Percentiles rank a stretch among this genome's conserved stretches.
Evolutionary conservation across 2,113 vertebrate genomes (phyloP).

Genomic region (Elachura formosa): DNA sequence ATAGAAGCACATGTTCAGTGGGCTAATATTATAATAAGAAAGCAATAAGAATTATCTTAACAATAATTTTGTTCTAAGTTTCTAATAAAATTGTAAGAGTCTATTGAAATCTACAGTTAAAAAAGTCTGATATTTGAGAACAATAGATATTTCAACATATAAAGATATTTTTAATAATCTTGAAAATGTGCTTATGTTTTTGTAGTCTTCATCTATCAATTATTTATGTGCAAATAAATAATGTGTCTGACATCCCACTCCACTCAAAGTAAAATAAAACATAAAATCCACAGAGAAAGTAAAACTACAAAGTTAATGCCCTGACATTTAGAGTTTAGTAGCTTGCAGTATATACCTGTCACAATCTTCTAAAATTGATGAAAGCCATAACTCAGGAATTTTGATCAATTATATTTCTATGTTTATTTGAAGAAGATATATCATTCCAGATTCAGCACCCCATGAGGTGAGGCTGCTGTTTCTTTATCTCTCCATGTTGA

Average conservation of each 20-base stretch:
- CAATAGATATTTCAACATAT: background rate
- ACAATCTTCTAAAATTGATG: background rate
- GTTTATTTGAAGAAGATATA: background rate
- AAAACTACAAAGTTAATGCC: background rate
- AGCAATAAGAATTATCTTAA: background rate
- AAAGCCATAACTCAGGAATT: background rate
- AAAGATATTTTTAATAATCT: background rate
- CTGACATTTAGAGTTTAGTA: background rate
- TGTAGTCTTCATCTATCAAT: background rate
- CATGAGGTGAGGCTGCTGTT: background rate
- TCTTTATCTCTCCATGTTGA: background rate
- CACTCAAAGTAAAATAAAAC: background rate
- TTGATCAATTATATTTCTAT: background rate
- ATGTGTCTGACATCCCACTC: background rate
- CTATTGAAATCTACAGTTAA: background rate
- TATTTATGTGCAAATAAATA: background rate
- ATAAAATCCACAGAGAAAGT: background rate
- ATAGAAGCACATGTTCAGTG: background rate
- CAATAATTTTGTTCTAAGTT: background rate
- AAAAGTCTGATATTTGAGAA: background rate
- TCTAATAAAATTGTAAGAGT: background rate
- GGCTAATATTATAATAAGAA: background rate
- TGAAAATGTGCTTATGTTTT: background rate
- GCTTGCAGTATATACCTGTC: background rate
- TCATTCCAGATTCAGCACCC: background rate